phyloP scores from a whole-genome alignment of 2,113 vertebrate species.

The Clarias macrocephalus region DNA sequence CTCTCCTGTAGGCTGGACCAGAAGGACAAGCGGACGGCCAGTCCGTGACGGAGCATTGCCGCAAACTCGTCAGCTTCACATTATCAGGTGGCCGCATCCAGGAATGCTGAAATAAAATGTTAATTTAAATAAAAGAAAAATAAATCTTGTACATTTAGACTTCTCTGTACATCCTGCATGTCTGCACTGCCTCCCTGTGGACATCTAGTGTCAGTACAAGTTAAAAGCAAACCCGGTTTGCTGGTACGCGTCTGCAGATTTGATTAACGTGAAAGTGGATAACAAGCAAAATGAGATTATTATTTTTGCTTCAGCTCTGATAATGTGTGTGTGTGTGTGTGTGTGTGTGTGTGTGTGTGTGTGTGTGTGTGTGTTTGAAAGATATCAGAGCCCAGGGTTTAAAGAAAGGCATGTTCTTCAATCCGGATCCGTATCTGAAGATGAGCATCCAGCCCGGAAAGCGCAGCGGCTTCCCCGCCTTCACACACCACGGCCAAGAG shows the following conservation, averaged over 20 bases:
- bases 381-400: conserved; percentile 89
- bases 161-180: background rate
- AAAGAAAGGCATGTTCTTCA: conserved; percentile 99
- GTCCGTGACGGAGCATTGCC: conserved; percentile 79
- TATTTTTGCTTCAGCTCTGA: background rate
- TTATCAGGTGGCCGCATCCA: conserved; percentile 80
- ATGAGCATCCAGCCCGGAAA: conserved; percentile 96
- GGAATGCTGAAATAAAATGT: background rate
- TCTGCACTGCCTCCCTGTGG: conserved; percentile 44
- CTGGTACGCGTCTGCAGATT: background rate
- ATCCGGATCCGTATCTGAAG: conserved; percentile 96
- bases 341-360: conserved; percentile 28
- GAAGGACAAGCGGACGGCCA: conserved; percentile 82
- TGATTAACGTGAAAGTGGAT: background rate
- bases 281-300: background rate
- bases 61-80: conserved; percentile 93
- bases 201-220: conserved; percentile 7
- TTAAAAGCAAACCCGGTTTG: background rate
- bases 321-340: conserved; percentile 13
- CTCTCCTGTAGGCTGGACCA: conserved; percentile 71
- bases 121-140: background rate
- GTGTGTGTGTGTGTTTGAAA: conserved; percentile 57
- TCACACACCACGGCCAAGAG: conserved; percentile 94
- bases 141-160: background rate
- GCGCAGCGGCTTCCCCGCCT: conserved; percentile 88